These are phyloP conservation scores for Cepaea nemoralis DNA, from an alignment of 1,140 invertebrate genomes.

Conservation along the genomic window DNA sequence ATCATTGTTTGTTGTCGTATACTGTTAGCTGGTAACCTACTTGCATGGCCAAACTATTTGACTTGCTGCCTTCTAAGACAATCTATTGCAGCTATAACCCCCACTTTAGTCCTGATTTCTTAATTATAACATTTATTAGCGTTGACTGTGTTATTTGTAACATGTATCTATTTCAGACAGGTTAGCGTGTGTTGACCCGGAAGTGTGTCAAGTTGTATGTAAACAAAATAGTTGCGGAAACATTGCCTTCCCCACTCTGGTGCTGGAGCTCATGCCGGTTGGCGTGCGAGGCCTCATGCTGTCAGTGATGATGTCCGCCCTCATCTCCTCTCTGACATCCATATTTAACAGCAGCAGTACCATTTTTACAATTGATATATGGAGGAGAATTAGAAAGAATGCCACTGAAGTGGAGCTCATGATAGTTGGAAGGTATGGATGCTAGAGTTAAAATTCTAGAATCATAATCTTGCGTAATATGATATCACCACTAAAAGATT, in stretches of 20 bases:
- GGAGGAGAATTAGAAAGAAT: conserved; percentile 72
- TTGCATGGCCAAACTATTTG: no score
- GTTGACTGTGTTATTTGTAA: no score
- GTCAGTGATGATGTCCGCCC: conserved; percentile 76
- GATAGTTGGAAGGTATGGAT: conserved; percentile 73
- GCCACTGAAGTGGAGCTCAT: conserved; percentile 73
- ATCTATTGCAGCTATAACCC: no score
- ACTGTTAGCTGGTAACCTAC: no score
- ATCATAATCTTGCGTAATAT: conserved; percentile 18
- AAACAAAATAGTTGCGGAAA: conserved; percentile 61
- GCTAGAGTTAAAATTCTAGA: no score
- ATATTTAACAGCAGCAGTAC: conserved; percentile 75
- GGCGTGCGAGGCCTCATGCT: conserved; percentile 73
- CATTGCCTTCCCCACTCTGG: conserved; percentile 67
- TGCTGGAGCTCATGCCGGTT: conserved; percentile 53
- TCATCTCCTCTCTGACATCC: conserved; percentile 74
- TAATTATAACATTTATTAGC: no score
- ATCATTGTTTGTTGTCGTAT: no score
- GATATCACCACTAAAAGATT: no score
- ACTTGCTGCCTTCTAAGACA: no score
- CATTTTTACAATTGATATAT: conserved; percentile 76
- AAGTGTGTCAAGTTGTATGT: conserved; percentile 61
- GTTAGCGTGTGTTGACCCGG: conserved; percentile 70
- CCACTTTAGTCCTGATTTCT: no score
- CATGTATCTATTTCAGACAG: conserved; percentile 64